phyloP scores from a whole-genome alignment of 2,113 vertebrate species.

The Phylloscopus whistleri region DNA sequence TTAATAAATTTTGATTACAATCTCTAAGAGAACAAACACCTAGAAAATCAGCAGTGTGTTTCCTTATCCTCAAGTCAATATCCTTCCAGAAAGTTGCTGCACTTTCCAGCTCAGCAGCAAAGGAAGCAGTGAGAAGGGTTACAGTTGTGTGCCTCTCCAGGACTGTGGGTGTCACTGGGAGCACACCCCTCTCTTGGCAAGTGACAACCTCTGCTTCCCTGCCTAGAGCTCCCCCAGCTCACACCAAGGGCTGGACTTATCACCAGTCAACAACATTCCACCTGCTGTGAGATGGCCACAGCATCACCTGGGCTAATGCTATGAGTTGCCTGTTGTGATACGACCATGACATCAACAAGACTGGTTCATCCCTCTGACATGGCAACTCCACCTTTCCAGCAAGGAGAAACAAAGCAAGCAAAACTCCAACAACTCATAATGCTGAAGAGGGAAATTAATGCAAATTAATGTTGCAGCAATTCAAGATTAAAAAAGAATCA shows the following conservation, averaged over 20 bases:
- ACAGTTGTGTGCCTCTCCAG: accelerated
- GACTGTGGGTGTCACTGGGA: not conserved
- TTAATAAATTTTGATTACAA: not conserved
- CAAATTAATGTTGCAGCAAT: not conserved
- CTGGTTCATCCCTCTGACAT: not conserved
- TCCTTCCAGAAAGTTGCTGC: not conserved
- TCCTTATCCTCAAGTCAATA: not conserved
- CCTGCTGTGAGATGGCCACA: not conserved
- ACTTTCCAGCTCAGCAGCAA: not conserved
- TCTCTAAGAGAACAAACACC: not conserved
- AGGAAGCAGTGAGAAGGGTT: not conserved
- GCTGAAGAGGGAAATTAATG: not conserved
- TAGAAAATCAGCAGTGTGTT: not conserved
- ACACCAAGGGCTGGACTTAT: not conserved
- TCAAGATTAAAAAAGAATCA: not conserved
- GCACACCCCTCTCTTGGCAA: accelerated
- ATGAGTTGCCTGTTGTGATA: not conserved
- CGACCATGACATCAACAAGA: not conserved
- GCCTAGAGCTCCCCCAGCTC: not conserved
- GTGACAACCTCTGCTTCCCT: not conserved
- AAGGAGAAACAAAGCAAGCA: not conserved
- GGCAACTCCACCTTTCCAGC: not conserved
- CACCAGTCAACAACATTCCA: not conserved
- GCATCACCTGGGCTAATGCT: not conserved
- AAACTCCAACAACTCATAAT: not conserved